Evolutionary conservation across 2,797 vertebrate species (phyloP).

Genomic region (Florisuga fusca): DNA sequence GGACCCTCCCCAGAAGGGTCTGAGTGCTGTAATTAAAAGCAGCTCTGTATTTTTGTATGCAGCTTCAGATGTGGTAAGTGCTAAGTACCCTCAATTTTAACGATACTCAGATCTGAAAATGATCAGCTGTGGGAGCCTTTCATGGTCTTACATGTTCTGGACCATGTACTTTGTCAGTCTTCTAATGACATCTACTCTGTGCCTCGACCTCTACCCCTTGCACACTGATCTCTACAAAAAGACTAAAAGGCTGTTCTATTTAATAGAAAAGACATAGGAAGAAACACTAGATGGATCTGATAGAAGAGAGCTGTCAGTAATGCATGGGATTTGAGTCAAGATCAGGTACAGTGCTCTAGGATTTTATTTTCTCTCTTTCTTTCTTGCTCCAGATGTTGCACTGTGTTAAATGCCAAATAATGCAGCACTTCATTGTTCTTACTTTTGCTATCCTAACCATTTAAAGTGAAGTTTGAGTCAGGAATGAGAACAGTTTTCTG

Average conservation of each 20-base stretch:
- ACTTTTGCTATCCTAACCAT: background rate
- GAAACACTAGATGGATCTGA: background rate
- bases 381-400: background rate
- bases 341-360: background rate
- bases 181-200: background rate
- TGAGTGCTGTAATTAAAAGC: background rate
- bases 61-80: background rate
- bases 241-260: background rate
- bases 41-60: background rate
- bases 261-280: background rate
- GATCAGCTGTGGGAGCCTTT: background rate
- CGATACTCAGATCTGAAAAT: background rate
- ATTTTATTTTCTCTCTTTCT: background rate
- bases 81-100: background rate
- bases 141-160: background rate
- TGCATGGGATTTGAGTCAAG: background rate
- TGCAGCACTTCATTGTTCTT: background rate
- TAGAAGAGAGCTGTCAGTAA: background rate
- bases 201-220: background rate
- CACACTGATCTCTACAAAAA: background rate
- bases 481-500: conserved; percentile 8
- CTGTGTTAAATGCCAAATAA: background rate
- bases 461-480: conserved; percentile 2
- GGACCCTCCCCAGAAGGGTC: background rate
- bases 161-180: background rate